Conservation (phyloP, 1,140 invertebrate genomes). For the Zaprionus taronus region DNA sequence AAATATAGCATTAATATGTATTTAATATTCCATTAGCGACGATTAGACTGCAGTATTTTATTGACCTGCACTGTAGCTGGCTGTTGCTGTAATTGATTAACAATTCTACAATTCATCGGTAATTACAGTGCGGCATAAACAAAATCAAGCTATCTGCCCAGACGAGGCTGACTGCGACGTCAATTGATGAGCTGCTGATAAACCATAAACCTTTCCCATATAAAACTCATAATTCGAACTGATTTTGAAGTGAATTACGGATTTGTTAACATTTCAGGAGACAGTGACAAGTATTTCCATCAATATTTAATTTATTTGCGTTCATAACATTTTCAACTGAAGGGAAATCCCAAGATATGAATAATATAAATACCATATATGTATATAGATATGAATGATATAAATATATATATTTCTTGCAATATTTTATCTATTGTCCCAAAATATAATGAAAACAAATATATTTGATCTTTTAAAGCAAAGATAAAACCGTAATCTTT, state of each 20-base stretch:
- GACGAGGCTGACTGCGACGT: constrained; percentile 11
- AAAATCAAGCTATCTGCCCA: constrained; percentile 13
- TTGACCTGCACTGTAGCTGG: constrained; percentile 44
- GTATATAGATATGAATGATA: too few relatives aligned
- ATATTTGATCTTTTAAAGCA: not conserved
- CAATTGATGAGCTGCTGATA: constrained; percentile 42
- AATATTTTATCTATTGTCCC: not conserved
- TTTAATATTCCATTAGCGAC: constrained; percentile 8
- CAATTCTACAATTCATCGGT: constrained; percentile 25
- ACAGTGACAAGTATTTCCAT: not conserved
- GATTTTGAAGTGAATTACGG: not conserved
- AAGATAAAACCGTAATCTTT: not conserved
- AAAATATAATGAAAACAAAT: not conserved
- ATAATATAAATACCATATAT: too few relatives aligned
- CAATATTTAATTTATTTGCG: not conserved
- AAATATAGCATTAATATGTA: constrained; percentile 9
- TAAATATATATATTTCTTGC: not conserved
- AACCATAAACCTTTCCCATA: constrained; percentile 1
- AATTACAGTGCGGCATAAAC: constrained; percentile 24
- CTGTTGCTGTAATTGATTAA: constrained; percentile 5
- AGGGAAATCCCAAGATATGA: not conserved
- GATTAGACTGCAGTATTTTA: constrained; percentile 29
- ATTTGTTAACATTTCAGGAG: not conserved
- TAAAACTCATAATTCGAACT: not conserved
- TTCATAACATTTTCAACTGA: not conserved